phyloP scores from a whole-genome alignment of 2,888 invertebrate species.

The Leptinotarsa juncta region DNA sequence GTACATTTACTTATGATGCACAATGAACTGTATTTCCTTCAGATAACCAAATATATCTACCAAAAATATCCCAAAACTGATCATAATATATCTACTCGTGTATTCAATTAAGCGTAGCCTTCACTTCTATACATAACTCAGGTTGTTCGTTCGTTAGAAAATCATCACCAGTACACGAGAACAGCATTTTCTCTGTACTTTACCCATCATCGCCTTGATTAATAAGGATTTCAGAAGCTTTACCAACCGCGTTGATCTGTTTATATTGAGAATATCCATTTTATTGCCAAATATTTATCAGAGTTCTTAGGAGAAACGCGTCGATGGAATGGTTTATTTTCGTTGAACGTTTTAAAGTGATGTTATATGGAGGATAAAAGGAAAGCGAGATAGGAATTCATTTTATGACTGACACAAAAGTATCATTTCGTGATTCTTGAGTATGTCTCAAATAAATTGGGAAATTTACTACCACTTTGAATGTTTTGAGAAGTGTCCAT shows the following conservation, averaged over 20 bases:
- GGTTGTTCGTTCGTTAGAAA: slow-evolving; percentile 15
- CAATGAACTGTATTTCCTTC: too few species aligned
- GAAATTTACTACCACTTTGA: too few species aligned
- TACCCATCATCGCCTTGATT: slow-evolving; percentile 21
- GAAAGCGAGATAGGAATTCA: not conserved
- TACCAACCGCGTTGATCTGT: slow-evolving; percentile 19
- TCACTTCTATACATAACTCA: slow-evolving; percentile 13
- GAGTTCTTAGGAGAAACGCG: slow-evolving; percentile 2
- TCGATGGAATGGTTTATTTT: slow-evolving; percentile 6
- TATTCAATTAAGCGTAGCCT: slow-evolving; percentile 10
- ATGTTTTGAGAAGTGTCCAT: too few species aligned
- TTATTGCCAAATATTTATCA: slow-evolving; percentile 19
- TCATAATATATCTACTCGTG: not conserved
- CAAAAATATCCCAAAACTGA: not conserved
- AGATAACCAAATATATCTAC: not conserved
- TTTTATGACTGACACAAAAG: too few species aligned
- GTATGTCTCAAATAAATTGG: not conserved
- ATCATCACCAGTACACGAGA: slow-evolving; percentile 21
- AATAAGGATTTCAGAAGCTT: slow-evolving; percentile 18
- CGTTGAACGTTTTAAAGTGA: not conserved
- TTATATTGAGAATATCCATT: slow-evolving; percentile 18
- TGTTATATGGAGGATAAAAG: not conserved
- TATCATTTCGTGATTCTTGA: not conserved
- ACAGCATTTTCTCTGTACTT: slow-evolving; percentile 24
- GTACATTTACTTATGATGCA: too few species aligned